phyloP scores from a whole-genome alignment of 2,797 vertebrate species.

The Gymnothorax reevesii region DNA sequence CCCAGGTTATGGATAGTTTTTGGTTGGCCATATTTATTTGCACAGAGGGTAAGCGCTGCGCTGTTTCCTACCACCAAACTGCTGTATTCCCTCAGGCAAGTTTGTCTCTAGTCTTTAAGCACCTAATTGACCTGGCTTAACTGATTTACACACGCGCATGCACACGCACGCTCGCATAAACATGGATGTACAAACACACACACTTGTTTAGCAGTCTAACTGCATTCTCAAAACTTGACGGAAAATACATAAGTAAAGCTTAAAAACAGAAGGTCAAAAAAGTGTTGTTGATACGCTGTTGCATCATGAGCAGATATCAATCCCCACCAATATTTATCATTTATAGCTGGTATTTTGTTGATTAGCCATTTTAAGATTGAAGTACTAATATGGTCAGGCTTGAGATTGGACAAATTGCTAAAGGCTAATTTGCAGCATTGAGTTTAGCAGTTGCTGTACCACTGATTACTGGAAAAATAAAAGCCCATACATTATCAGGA shows the following conservation, averaged over 20 bases:
- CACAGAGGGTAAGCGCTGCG: not conserved
- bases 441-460: not conserved
- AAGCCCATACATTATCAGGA: not conserved
- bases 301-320: not conserved
- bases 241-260: too few species aligned
- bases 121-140: too few species aligned
- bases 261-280: not conserved
- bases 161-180: too few species aligned
- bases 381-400: not conserved
- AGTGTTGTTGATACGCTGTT: too few species aligned
- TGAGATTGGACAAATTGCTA: not conserved
- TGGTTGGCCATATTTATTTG: not conserved
- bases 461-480: not conserved
- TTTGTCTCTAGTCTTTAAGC: not conserved
- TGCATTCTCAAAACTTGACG: too few species aligned
- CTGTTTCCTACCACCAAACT: not conserved
- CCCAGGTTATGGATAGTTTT: not conserved
- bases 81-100: not conserved
- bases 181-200: too few species aligned
- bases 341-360: not conserved
- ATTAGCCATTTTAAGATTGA: not conserved
- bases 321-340: not conserved
- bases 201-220: too few species aligned
- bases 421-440: not conserved
- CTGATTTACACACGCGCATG: too few species aligned